These are phyloP conservation scores for Acanthosepion pharaonis DNA, from an alignment of 2,888 invertebrate genomes.

Conservation along the genomic window DNA sequence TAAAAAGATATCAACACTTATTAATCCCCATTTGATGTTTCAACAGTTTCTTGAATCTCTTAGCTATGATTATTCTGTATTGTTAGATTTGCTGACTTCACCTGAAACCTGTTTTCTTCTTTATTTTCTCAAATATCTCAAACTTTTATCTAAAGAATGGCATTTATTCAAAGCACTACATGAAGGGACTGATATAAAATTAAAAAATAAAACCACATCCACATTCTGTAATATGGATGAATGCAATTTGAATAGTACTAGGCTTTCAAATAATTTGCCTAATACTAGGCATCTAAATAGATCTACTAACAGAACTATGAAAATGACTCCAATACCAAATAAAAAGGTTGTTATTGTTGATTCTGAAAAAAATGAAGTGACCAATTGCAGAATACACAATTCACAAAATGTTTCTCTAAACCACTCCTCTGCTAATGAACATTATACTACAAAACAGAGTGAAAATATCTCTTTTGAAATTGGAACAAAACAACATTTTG, in stretches of 20 bases:
- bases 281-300: background rate
- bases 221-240: background rate
- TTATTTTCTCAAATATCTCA: constrained; percentile 62
- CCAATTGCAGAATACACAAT: background rate
- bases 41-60: constrained; percentile 55
- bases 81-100: constrained; percentile 67
- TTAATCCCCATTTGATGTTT: constrained; percentile 57
- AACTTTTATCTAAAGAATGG: constrained; percentile 59
- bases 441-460: background rate
- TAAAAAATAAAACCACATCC: background rate
- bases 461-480: background rate
- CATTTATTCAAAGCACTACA: constrained; percentile 51
- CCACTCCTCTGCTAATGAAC: background rate
- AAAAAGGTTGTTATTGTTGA: background rate
- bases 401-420: constrained; percentile 39
- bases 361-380: background rate
- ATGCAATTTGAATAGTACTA: background rate
- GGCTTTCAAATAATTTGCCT: background rate
- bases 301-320: background rate
- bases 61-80: constrained; percentile 60
- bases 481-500: background rate
- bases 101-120: constrained; percentile 68
- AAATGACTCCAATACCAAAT: background rate
- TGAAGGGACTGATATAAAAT: background rate
- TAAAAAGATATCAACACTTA: background rate